Evolutionary conservation across 2,113 vertebrate species (phyloP), one percentile per base, ranked within the genome.

Genomic region (Notechis scutatus): DNA sequence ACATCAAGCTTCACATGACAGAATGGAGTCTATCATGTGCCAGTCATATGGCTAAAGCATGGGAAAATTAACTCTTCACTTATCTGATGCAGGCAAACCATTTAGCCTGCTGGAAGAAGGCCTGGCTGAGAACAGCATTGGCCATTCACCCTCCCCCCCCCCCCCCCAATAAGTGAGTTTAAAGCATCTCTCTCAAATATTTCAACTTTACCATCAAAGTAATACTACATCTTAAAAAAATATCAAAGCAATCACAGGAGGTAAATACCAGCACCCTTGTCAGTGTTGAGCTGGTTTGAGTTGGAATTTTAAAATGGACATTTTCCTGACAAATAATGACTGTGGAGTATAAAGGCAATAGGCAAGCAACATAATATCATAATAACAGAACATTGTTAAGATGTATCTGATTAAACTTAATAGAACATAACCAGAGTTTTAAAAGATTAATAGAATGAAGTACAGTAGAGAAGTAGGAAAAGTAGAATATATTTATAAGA

Each of bases 11-110:
- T 85, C 88, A 90, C n/a, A 59, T 92, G 88, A 92, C 92, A 85
- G 69, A 42, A 90, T 61, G 88, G 88, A 90, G 90, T 92, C 92
- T 56, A 92, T 92, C 88, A 85, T 85, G 69, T 59, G 88, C 88
- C 69, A 55, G 88, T 90, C 92, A 92, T 85, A 69, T 90, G 69
- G 88, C 54, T 85, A 29, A 92, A 85, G 69, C 42, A 15, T 11
- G 85, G 55, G 57, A 57, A 92, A 85, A 20, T 90, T 90, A 92
- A 90, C 92, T 45, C 88, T 85, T 92, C 54, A 39, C 29, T 50
- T 50, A 39, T 39, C 69, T 39, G 29, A 45, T 34, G 18, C 15
- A 85, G 69, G 42, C 61, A 50, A 56, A 1, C 5, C 24, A 85
- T 85, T 42, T 54, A 50, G 64, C 39, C 26, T 57, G 26, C 55